Percentiles rank a stretch among this genome's conserved stretches.
Conservation (phyloP, 2,797 vertebrate species). For the Sebastiscus albofasciatus region DNA sequence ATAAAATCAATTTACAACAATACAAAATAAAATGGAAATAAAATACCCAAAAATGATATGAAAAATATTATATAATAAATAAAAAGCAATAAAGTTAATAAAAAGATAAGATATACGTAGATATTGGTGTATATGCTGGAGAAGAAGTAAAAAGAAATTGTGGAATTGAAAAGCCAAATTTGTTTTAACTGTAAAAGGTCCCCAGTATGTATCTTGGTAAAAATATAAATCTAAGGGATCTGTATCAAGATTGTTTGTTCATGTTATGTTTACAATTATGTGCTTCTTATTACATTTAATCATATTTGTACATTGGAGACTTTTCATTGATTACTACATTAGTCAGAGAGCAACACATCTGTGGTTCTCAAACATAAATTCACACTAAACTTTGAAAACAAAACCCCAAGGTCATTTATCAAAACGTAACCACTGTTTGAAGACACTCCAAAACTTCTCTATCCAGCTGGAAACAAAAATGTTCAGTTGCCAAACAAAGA, state of each 20-base stretch:
- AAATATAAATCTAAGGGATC: too few species aligned
- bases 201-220: too few species aligned
- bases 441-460: neutral
- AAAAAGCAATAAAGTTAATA: neutral
- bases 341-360: neutral
- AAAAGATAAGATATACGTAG: neutral
- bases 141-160: neutral
- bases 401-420: neutral
- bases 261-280: neutral
- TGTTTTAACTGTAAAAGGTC: too few species aligned
- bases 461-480: neutral
- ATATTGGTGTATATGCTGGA: neutral
- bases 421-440: neutral
- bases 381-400: neutral
- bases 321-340: neutral
- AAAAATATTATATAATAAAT: neutral
- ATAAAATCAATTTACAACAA: neutral
- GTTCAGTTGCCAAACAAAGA: neutral
- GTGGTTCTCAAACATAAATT: neutral
- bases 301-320: neutral
- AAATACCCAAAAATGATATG: fast-evolving
- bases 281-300: neutral
- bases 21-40: neutral
- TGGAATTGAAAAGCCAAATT: neutral
- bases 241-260: neutral